These are phyloP conservation scores for Megalurothrips usitatus DNA, from an alignment of 2,888 invertebrate species.

Conservation along the genomic window DNA sequence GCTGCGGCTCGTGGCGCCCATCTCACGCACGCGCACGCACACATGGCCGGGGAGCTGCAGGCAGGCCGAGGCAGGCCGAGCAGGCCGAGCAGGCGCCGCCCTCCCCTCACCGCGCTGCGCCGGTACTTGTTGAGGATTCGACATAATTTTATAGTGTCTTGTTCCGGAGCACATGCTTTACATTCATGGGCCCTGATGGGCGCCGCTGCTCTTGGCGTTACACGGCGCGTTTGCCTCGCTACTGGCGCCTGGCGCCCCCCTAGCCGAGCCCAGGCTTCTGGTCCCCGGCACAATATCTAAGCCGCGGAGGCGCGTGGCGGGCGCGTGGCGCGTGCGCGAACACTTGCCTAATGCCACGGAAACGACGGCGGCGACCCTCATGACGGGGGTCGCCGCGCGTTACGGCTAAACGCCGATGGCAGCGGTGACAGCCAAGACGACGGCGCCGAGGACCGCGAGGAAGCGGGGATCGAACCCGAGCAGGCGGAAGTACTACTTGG, in stretches of 20 bases:
- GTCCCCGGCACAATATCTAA: neutral
- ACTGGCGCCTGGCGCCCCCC: no score
- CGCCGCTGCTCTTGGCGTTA: neutral
- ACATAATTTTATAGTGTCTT: conserved; percentile 27
- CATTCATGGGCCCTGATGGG: conserved; percentile 13
- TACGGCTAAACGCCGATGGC: no score
- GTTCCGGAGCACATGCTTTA: conserved; percentile 25
- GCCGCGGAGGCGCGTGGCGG: neutral
- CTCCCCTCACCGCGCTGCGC: neutral
- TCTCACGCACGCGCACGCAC: no score
- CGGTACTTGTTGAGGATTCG: conserved; percentile 24
- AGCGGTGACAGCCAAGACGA: no score
- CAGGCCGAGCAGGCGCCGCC: neutral
- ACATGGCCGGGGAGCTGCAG: no score
- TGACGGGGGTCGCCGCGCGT: no score
- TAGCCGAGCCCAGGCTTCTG: no score
- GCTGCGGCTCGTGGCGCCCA: no score
- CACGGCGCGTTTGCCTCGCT: neutral
- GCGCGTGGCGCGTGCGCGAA: neutral
- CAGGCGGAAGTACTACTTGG: neutral
- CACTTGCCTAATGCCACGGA: neutral
- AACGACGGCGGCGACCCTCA: neutral
- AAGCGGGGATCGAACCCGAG: neutral
- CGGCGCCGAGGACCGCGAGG: neutral
- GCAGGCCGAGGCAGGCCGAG: no score